Conservation (phyloP, 2,113 vertebrate species). For the Pitta sordida region DNA sequence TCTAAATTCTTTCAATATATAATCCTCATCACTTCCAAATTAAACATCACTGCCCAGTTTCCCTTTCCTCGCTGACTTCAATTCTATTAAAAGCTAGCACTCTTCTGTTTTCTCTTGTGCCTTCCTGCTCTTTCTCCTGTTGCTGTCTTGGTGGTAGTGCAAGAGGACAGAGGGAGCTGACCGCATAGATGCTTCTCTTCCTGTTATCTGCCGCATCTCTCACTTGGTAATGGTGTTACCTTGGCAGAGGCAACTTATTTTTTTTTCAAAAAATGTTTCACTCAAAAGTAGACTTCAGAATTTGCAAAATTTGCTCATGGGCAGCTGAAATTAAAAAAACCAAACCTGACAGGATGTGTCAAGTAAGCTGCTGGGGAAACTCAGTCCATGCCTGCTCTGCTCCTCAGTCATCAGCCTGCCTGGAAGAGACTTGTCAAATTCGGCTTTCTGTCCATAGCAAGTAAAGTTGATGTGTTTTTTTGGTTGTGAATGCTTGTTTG, state of each 20-base stretch:
- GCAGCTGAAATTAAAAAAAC: background rate
- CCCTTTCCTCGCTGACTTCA: background rate
- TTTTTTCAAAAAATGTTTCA: background rate
- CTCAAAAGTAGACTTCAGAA: background rate
- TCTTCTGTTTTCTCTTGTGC: background rate
- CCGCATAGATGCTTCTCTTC: background rate
- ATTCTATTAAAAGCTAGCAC: background rate
- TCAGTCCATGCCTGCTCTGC: background rate
- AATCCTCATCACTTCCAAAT: fast-evolving
- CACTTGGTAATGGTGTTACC: background rate
- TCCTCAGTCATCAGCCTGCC: background rate
- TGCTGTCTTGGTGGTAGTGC: background rate
- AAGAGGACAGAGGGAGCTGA: background rate
- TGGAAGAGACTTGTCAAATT: constrained; percentile 14
- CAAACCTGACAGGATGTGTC: constrained; percentile 25
- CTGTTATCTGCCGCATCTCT: background rate
- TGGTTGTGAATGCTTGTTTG: background rate
- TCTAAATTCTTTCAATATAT: background rate
- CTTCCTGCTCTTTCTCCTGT: background rate
- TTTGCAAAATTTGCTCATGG: background rate
- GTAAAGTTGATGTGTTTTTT: background rate
- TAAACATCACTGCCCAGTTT: background rate
- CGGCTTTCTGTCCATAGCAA: background rate
- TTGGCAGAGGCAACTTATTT: background rate
- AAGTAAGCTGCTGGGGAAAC: background rate